Evolutionary conservation across 2,888 invertebrate species (phyloP).

Genomic region (Ophonus ardosiacus): DNA sequence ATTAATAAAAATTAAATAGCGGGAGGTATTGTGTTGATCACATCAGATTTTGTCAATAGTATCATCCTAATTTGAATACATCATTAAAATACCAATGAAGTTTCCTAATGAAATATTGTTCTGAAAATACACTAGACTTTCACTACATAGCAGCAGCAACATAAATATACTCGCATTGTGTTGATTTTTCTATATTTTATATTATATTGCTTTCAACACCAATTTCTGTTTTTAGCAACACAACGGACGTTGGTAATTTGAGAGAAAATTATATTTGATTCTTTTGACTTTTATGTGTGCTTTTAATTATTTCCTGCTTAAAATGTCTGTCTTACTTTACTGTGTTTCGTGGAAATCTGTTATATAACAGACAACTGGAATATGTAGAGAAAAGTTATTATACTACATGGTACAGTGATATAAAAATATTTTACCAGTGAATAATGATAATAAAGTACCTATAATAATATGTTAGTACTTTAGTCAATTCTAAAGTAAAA

Average conservation of each 20-base stretch:
- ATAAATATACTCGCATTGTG: neutral
- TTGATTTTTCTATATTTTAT: neutral
- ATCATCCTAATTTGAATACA: neutral
- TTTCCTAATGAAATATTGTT: neutral
- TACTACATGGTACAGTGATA: neutral
- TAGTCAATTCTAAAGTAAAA: no score
- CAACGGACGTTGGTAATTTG: slow-evolving; percentile 41
- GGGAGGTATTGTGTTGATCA: no score
- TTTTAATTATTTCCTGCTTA: slow-evolving; percentile 43
- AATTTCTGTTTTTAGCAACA: slow-evolving; percentile 37
- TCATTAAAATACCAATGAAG: neutral
- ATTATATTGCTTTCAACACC: neutral
- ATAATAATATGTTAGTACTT: no score
- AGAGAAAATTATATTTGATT: slow-evolving; percentile 43
- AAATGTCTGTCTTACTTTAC: slow-evolving; percentile 29
- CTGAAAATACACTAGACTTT: neutral
- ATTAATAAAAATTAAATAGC: no score
- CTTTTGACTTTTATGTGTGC: slow-evolving; percentile 21
- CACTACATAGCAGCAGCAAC: neutral
- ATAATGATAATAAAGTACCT: no score
- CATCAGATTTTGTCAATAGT: neutral
- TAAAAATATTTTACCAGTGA: neutral
- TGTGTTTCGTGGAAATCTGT: neutral
- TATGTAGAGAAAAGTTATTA: neutral
- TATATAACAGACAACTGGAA: neutral